Conservation (phyloP, 2,888 invertebrate genomes). For the Philopedon plagiatum region DNA sequence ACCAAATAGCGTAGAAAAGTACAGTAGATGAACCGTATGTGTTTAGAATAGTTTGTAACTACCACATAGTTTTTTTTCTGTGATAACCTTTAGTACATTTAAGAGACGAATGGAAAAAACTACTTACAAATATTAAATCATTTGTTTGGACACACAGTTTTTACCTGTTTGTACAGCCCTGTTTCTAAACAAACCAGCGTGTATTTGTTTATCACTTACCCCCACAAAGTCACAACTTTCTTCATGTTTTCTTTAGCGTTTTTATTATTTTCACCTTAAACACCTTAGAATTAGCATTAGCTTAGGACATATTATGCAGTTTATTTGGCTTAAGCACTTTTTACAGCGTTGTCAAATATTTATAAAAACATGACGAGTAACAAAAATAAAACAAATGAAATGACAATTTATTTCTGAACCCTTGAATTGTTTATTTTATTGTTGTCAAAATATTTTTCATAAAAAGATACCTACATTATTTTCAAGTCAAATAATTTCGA, state of each 20-base stretch:
- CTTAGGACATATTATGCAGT: too few species aligned
- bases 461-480: too few species aligned
- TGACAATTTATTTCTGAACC: too few species aligned
- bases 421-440: too few species aligned
- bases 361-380: too few species aligned
- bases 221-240: conserved; percentile 8
- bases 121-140: conserved; percentile 21
- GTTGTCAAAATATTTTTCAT: too few species aligned
- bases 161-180: conserved; percentile 21
- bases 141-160: not conserved
- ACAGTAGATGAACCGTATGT: conserved; percentile 55
- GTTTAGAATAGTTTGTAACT: conserved; percentile 47
- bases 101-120: not conserved
- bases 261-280: too few species aligned
- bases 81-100: conserved; percentile 23
- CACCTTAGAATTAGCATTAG: too few species aligned
- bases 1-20: conserved; percentile 36
- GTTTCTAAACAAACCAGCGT: conserved; percentile 30
- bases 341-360: too few species aligned
- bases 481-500: too few species aligned
- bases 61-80: conserved; percentile 40
- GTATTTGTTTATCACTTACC: conserved; percentile 31
- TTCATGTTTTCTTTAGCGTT: conserved; percentile 9
- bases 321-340: too few species aligned
- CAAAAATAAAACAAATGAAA: too few species aligned